Base-by-base conservation (phyloP, 2,797 vertebrate genomes). In the Sciurus vulgaris region DNA sequence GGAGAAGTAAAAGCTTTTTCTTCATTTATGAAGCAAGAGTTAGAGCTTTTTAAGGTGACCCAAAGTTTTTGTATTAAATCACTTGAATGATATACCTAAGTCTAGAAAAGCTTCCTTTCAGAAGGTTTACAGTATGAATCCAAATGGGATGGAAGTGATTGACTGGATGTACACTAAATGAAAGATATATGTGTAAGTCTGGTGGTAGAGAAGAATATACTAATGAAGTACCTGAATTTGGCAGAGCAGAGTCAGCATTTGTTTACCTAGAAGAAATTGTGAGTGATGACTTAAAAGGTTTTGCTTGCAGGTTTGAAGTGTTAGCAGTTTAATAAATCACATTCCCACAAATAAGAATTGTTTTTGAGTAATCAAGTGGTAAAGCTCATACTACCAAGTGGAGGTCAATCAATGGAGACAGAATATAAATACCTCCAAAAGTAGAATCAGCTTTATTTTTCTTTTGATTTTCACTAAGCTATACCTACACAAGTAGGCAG, bases 221-320 rank as follows among this genome's bases (percentile, higher is more conserved):
- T 33, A 73, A 85, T 26, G 81, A 86, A 87, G 20, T 70, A 54
- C 73, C 30, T n/a, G 47, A 84, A 84, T 70, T 87, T 76, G 91
- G 14, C 56, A 63, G 49, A 49, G 35, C 74, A 4, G 22, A 56
- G 17, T 13, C 20, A 86, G 6, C 30, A 83, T 38, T 47, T 91
- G 28, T 77, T 87, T 88, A 44, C 44, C 26, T 63, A 28, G 33
- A 82, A n/a, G 51, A 70, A 76, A 72, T 30, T 77, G 59, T 44
- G 49, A 77, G 12, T 83, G 47, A 78, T 74, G 38, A 22, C 35
- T 85, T 91, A 28, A 91, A 95, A 69, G 69, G 47, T 67, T 96
- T 92, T 51, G 7, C 74, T 74, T 65, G 5, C 7, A 82, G 35
- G 26, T 69, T 61, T 85, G 38, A 94, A 74, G 44, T 65, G 59